Conservation (phyloP, 2,113 vertebrate species). For the Prochilodus magdalenae region DNA sequence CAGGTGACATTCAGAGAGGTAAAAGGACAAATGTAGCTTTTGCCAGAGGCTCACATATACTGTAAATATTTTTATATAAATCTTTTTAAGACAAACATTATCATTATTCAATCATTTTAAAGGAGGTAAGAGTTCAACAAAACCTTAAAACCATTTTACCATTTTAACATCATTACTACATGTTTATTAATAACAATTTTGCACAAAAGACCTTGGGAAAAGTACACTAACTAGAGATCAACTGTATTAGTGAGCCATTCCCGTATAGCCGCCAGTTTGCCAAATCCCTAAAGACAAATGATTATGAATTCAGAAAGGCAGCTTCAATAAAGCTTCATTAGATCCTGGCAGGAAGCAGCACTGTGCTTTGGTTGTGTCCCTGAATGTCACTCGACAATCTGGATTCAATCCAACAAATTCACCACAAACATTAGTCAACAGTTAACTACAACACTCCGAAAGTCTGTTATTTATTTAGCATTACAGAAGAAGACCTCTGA, state of each 20-base stretch:
- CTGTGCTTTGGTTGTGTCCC: constrained; percentile 30
- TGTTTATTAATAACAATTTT: background rate
- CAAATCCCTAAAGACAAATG: no score
- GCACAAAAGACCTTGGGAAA: background rate
- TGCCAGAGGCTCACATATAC: background rate
- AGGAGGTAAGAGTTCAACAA: background rate
- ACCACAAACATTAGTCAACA: background rate
- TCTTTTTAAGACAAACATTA: no score
- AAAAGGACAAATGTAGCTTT: constrained; percentile 31
- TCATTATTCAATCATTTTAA: no score
- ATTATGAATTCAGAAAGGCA: no score
- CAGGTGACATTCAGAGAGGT: constrained; percentile 50
- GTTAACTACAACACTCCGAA: background rate
- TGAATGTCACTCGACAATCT: constrained; percentile 51
- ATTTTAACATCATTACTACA: background rate
- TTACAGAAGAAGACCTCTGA: background rate
- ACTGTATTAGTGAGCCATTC: no score
- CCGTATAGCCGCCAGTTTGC: no score
- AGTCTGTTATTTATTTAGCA: background rate
- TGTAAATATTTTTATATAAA: background rate
- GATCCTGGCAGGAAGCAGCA: constrained; percentile 17
- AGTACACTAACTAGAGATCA: no score
- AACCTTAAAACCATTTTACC: background rate
- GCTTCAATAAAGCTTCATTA: background rate
- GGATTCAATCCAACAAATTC: constrained; percentile 53